These are phyloP conservation scores for Neomonachus schauinslandi DNA, from an alignment of 2,113 vertebrate species.

Conservation along the genomic window DNA sequence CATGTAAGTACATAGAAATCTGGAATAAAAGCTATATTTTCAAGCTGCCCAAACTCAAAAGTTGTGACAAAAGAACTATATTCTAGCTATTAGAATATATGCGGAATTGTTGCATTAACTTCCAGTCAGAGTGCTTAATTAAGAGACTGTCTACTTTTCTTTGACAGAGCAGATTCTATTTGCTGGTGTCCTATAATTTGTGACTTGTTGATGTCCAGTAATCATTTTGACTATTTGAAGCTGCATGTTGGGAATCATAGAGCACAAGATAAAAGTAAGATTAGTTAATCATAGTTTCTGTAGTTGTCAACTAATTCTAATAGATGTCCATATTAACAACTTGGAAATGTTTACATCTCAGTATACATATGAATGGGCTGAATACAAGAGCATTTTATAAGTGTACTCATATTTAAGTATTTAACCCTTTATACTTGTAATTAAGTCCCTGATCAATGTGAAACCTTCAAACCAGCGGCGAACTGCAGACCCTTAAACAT, in stretches of 20 bases:
- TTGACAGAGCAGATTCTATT: background rate
- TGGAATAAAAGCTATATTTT: background rate
- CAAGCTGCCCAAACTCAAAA: background rate
- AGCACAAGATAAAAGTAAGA: background rate
- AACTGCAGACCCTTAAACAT: background rate
- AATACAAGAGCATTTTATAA: background rate
- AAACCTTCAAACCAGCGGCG: background rate
- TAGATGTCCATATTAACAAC: background rate
- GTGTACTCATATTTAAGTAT: background rate
- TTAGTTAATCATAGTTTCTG: background rate
- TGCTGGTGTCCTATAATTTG: background rate
- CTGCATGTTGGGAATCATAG: background rate
- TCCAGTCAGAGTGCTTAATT: background rate
- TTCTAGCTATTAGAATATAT: background rate
- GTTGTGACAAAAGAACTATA: background rate
- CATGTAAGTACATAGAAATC: background rate
- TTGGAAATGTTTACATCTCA: conserved; percentile 8
- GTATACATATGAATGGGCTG: background rate
- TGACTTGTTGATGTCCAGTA: background rate
- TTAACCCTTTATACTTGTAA: background rate
- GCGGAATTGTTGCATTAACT: background rate
- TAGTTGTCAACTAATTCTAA: background rate
- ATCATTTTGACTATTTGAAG: background rate
- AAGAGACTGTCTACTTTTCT: background rate
- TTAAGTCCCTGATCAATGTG: background rate